These are phyloP conservation scores for Scomber colias DNA, from an alignment of 2,113 vertebrate genomes.

Conservation along the genomic window DNA sequence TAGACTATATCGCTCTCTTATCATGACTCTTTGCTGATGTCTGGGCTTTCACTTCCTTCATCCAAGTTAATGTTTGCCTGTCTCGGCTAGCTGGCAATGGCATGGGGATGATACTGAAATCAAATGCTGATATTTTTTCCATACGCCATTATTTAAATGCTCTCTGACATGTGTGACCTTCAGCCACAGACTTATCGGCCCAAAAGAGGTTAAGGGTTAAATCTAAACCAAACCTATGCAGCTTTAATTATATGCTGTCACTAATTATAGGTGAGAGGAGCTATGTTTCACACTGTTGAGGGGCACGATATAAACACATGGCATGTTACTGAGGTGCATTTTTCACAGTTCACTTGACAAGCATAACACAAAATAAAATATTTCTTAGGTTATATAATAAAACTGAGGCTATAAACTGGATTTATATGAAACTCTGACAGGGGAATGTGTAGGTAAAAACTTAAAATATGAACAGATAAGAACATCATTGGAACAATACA, in stretches of 20 bases:
- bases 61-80: slow-evolving; percentile 36
- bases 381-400: no score
- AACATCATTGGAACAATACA: no score
- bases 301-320: neutral
- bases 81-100: slow-evolving; percentile 23
- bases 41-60: slow-evolving; percentile 37
- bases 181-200: no score
- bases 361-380: no score
- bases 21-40: slow-evolving; percentile 20
- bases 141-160: slow-evolving; percentile 30
- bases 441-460: no score
- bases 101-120: neutral
- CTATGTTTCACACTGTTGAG: neutral
- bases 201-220: neutral
- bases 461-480: neutral
- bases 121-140: slow-evolving; percentile 20
- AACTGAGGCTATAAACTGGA: no score
- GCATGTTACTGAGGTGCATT: neutral
- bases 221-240: neutral
- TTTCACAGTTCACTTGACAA: neutral
- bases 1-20: neutral
- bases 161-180: neutral
- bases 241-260: slow-evolving; percentile 17
- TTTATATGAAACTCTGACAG: no score
- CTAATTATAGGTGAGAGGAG: neutral